Percentiles rank a stretch among this genome's conserved stretches.
These are phyloP conservation scores for Pseudochirops corinnae DNA, from an alignment of 2,797 vertebrate genomes.

Conservation along the genomic window DNA sequence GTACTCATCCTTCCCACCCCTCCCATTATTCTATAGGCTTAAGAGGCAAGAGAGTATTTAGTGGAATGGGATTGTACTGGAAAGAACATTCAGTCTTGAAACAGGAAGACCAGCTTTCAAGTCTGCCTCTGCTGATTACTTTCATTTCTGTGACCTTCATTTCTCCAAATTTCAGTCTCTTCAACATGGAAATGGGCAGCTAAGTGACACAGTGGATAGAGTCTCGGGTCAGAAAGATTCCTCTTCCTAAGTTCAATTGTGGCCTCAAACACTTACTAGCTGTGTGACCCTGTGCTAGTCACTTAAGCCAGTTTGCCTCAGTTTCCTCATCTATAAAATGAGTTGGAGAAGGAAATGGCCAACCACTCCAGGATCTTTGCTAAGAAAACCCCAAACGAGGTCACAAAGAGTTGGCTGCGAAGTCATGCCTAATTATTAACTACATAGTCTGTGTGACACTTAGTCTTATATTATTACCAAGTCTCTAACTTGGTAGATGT, in stretches of 20 bases:
- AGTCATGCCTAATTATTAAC: not conserved
- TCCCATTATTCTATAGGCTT: not conserved
- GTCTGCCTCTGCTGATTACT: not conserved
- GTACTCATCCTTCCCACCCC: not conserved
- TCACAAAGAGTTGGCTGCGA: not conserved
- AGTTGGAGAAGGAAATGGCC: too few species aligned
- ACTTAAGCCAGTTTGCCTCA: too few species aligned
- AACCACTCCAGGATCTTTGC: not conserved
- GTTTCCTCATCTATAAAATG: too few species aligned
- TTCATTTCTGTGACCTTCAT: not conserved
- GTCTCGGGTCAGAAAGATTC: not conserved
- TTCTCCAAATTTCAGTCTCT: not conserved
- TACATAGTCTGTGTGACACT: not conserved
- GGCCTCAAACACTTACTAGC: too few species aligned
- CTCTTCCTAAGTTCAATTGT: too few species aligned
- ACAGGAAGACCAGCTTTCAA: not conserved
- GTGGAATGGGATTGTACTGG: not conserved
- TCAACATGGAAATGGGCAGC: not conserved
- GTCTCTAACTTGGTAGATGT: not conserved
- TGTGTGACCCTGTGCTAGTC: too few species aligned
- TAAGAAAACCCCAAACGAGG: not conserved
- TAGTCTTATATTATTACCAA: not conserved
- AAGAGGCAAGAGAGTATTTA: not conserved
- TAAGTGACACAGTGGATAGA: not conserved
- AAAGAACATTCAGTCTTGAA: not conserved